Percentiles rank a stretch among this genome's conserved stretches.
These are phyloP conservation scores for Falco berigora DNA, from an alignment of 2,797 vertebrate genomes.

Conservation along the genomic window DNA sequence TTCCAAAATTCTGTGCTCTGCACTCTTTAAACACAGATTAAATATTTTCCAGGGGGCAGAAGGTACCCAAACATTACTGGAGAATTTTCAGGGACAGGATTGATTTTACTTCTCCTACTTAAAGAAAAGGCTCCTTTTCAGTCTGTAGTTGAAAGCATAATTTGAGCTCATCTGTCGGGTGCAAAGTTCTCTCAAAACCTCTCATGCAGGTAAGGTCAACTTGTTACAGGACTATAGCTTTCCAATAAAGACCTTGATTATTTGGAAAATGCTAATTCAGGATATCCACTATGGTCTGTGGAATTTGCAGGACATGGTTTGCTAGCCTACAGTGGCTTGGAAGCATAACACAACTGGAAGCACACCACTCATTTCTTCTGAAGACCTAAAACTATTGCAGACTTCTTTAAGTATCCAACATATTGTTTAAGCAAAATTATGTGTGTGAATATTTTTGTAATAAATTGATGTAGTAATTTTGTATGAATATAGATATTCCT, in stretches of 20 bases:
- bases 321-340: not conserved
- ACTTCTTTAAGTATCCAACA: not conserved
- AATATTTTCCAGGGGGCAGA: not conserved
- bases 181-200: not conserved
- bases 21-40: not conserved
- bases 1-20: not conserved
- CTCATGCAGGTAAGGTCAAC: not conserved
- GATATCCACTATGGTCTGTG: not conserved
- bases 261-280: not conserved
- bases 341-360: not conserved
- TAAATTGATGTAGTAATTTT: not conserved
- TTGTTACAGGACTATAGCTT: not conserved
- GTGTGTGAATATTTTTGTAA: not conserved
- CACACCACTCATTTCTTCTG: not conserved
- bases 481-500: not conserved
- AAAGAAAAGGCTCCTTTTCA: not conserved
- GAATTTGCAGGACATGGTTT: not conserved
- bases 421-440: not conserved
- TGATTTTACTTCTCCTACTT: not conserved
- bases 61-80: not conserved
- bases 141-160: not conserved
- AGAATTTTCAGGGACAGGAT: not conserved
- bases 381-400: not conserved
- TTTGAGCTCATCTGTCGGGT: not conserved
- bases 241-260: not conserved